A percentile compares a stretch with the other conserved stretches of the same genome.
Evolutionary conservation across 2,113 vertebrate genomes (phyloP).

Genomic region (Eublepharis macularius): DNA sequence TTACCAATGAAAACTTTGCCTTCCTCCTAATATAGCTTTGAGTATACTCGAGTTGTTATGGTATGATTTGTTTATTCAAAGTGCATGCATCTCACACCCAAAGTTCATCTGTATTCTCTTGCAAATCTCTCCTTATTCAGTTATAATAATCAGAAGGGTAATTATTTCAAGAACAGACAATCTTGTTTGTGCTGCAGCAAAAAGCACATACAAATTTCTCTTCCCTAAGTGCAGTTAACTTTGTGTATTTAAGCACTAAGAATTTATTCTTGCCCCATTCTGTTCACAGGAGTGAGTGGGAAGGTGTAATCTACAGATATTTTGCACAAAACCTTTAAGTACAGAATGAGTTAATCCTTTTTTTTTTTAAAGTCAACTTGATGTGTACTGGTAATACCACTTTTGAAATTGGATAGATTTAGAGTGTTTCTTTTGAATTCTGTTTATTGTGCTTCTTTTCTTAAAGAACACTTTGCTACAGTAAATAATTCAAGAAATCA

Average conservation of each 20-base stretch:
- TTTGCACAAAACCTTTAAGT: not conserved
- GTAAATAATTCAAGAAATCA: constrained; percentile 72
- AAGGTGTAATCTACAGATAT: not conserved
- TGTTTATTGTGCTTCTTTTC: constrained; percentile 47
- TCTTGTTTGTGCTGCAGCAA: not conserved
- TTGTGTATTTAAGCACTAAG: constrained; percentile 4
- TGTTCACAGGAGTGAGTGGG: not conserved
- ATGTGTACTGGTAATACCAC: not conserved
- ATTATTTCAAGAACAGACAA: not conserved
- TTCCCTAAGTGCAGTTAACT: not conserved
- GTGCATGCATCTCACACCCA: not conserved
- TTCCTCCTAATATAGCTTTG: not conserved
- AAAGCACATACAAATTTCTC: constrained; percentile 8
- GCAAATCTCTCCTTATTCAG: not conserved
- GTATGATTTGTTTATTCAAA: not conserved
- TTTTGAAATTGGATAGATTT: constrained; percentile 54
- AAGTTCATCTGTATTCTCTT: not conserved
- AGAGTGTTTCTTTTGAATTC: constrained; percentile 38
- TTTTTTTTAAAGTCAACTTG: not conserved
- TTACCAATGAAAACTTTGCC: not conserved
- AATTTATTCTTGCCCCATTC: not conserved
- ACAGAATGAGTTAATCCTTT: constrained; percentile 6
- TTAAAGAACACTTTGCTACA: constrained; percentile 62
- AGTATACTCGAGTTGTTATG: not conserved
- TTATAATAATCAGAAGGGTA: not conserved